Percentiles rank a stretch among this genome's conserved stretches.
phyloP scores from a whole-genome alignment of 2,888 invertebrate genomes.

The Myathropa florea region DNA sequence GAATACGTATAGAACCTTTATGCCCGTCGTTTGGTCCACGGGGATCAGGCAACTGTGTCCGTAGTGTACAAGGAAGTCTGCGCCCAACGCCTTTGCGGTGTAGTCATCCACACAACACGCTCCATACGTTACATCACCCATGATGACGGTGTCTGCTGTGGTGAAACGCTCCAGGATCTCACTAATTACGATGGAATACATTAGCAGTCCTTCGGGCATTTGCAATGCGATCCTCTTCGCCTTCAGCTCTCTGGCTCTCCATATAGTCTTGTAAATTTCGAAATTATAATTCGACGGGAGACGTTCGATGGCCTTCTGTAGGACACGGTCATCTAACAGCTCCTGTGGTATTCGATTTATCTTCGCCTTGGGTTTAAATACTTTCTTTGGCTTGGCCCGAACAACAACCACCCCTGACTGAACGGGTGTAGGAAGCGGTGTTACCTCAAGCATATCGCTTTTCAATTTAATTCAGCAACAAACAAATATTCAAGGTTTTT shows the following conservation, averaged over 20 bases:
- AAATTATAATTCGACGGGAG: conserved; percentile 98
- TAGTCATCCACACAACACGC: conserved; percentile 99
- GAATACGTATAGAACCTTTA: conserved; percentile 98
- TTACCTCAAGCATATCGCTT: conserved; percentile 45
- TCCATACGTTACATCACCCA: conserved; percentile 99
- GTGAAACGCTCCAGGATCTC: conserved; percentile 96
- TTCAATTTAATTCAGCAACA: background rate
- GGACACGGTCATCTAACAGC: conserved; percentile 87
- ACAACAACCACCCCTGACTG: conserved; percentile 83
- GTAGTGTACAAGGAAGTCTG: conserved; percentile 96
- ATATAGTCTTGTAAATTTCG: conserved; percentile 98
- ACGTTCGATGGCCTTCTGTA: conserved; percentile 87
- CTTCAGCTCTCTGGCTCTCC: conserved; percentile 93
- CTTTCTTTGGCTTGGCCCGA: conserved; percentile 90
- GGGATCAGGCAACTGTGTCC: conserved; percentile 98
- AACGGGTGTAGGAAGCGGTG: conserved; percentile 15
- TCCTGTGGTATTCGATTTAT: conserved; percentile 91
- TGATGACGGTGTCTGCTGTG: conserved; percentile 94
- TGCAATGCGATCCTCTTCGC: conserved; percentile 96
- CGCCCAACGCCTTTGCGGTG: conserved; percentile 93
- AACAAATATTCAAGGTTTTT: background rate
- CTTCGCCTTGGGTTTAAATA: conserved; percentile 88
- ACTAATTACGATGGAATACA: conserved; percentile 95
- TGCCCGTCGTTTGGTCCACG: conserved; percentile 91
- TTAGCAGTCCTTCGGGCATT: conserved; percentile 96